A percentile compares a stretch with the other conserved stretches of the same genome.
phyloP scores from a whole-genome alignment of 2,797 vertebrate species.

The Diplodus puntazzo region DNA sequence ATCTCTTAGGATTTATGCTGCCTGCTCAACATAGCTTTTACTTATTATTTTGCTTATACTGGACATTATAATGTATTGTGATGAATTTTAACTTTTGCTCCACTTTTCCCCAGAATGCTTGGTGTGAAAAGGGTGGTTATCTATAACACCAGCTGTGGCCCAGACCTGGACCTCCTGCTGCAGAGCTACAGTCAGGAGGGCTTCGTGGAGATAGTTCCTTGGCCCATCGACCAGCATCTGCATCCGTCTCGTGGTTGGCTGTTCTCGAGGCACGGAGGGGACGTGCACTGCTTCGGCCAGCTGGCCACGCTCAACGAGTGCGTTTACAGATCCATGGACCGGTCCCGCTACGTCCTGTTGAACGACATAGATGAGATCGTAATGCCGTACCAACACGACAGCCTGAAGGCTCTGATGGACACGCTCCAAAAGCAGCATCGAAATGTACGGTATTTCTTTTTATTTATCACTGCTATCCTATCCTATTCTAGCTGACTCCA shows the following conservation, averaged over 20 bases:
- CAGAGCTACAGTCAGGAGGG: constrained; percentile 63
- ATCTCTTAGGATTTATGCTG: too few relatives aligned
- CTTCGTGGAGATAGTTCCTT: constrained; percentile 71
- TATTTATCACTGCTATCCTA: too few relatives aligned
- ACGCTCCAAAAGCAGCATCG: constrained; percentile 56
- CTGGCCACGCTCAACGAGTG: constrained; percentile 79
- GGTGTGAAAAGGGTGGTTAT: constrained; percentile 68
- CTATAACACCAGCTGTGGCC: constrained; percentile 72
- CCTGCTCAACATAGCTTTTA: too few relatives aligned
- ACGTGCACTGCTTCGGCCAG: constrained; percentile 79
- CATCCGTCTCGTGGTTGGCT: constrained; percentile 58
- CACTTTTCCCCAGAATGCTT: constrained; percentile 48
- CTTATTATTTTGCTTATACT: too few relatives aligned
- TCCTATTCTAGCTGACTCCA: too few relatives aligned
- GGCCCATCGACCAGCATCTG: constrained; percentile 66
- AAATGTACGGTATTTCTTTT: constrained; percentile 6
- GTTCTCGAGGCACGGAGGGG: constrained; percentile 21
- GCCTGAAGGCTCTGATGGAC: constrained; percentile 63
- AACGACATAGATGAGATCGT: constrained; percentile 81
- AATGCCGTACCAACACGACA: constrained; percentile 66
- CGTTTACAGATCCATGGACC: constrained; percentile 78
- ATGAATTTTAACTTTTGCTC: too few relatives aligned
- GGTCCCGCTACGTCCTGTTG: constrained; percentile 72
- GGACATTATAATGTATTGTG: too few relatives aligned
- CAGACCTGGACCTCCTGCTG: constrained; percentile 54